A percentile compares a stretch with the other conserved stretches of the same genome.
Evolutionary conservation across 2,797 vertebrate genomes (phyloP).

Genomic region (Semotilus atromaculatus): DNA sequence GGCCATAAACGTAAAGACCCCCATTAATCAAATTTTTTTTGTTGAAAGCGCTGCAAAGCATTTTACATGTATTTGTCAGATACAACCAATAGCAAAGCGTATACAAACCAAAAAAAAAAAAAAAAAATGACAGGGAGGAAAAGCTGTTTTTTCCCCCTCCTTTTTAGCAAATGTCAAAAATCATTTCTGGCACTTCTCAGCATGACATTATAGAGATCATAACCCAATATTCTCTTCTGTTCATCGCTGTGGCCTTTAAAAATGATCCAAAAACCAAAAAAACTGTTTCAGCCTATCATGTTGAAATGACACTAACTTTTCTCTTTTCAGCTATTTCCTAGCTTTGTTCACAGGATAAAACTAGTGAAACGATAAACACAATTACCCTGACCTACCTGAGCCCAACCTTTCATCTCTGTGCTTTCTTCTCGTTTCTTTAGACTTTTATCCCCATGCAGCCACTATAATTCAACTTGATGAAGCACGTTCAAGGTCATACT

Average conservation of each 20-base stretch:
- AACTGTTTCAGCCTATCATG: neutral
- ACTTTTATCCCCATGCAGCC: constrained; percentile 21
- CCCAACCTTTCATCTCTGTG: constrained; percentile 20
- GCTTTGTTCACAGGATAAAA: constrained; percentile 7
- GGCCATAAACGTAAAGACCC: neutral
- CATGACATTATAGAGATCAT: constrained; percentile 34
- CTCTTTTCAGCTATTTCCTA: neutral
- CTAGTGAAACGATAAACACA: constrained; percentile 20
- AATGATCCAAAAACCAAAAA: neutral
- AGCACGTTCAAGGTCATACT: constrained; percentile 21
- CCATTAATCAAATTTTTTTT: constrained; percentile 12
- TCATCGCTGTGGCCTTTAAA: constrained; percentile 7
- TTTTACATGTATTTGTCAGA: constrained; percentile 2
- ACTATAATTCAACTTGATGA: constrained; percentile 14
- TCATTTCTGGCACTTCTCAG: neutral
- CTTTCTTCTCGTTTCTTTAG: constrained; percentile 21
- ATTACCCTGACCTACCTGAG: constrained; percentile 25
- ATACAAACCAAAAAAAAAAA: neutral
- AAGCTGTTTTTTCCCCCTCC: neutral
- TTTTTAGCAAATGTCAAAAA: constrained; percentile 25
- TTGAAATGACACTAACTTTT: constrained; percentile 13
- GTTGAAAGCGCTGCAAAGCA: constrained; percentile 5
- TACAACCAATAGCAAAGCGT: neutral
- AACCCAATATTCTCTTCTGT: constrained; percentile 21
- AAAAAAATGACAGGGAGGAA: neutral